Percentiles rank a stretch among this genome's conserved stretches.
These are phyloP conservation scores for Tineola bisselliella DNA, from an alignment of 2,888 invertebrate species.

Conservation along the genomic window DNA sequence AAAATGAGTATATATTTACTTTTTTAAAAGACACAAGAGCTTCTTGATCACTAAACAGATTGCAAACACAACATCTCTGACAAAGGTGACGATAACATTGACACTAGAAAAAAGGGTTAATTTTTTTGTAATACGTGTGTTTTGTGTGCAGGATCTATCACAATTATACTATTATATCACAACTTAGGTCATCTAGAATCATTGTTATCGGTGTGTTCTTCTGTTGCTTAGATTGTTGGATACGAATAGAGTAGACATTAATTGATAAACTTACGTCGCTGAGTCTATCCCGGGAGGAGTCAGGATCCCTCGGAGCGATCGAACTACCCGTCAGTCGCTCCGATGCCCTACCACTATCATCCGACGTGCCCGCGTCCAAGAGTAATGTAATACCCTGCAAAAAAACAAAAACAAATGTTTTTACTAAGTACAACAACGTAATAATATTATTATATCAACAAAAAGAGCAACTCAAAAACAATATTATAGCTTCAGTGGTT, in stretches of 20 bases:
- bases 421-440: background rate
- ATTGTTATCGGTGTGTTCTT: conserved; percentile 7
- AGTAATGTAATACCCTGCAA: conserved; percentile 75
- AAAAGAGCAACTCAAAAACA: background rate
- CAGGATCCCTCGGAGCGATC: conserved; percentile 79
- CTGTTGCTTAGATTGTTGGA: background rate
- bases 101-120: background rate
- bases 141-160: background rate
- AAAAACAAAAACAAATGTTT: background rate
- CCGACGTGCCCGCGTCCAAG: conserved; percentile 84
- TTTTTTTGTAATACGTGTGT: background rate
- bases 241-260: background rate
- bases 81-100: conserved; percentile 7
- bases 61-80: conserved; percentile 10
- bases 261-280: conserved; percentile 80
- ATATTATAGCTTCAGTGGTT: background rate
- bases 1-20: background rate
- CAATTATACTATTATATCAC: background rate
- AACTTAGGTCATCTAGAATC: background rate
- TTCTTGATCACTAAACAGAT: conserved; percentile 5
- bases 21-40: background rate
- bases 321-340: conserved; percentile 82
- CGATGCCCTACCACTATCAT: conserved; percentile 85
- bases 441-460: background rate
- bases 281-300: conserved; percentile 84